These are phyloP conservation scores for Saccopteryx bilineata DNA, from an alignment of 2,113 vertebrate species.

Conservation along the genomic window DNA sequence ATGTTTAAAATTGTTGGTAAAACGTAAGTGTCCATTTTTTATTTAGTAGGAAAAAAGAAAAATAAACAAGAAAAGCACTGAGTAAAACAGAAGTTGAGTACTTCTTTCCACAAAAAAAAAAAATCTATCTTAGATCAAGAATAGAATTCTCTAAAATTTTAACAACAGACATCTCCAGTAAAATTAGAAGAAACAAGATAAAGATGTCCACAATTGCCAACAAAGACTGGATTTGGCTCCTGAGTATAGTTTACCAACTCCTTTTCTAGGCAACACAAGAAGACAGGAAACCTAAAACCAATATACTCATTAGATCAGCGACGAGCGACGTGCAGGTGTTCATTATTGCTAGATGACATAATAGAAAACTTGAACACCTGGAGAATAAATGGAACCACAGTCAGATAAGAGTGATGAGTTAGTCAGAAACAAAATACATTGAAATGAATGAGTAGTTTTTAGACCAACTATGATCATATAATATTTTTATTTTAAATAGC, in stretches of 20 bases:
- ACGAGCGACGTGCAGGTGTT: background rate
- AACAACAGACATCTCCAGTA: background rate
- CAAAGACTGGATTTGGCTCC: background rate
- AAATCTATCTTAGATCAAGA: background rate
- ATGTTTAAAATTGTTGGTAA: background rate
- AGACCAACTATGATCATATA: background rate
- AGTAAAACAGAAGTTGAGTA: background rate
- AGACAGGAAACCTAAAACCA: background rate
- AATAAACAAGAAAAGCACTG: background rate
- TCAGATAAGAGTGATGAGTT: background rate
- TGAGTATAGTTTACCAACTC: no score
- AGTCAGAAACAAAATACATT: background rate
- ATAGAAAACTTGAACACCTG: background rate
- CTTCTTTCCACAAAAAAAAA: background rate
- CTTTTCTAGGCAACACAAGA: background rate
- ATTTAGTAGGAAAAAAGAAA: background rate
- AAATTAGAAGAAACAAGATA: background rate
- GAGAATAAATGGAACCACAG: background rate
- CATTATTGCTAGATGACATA: background rate
- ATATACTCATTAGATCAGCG: background rate
- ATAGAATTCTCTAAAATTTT: background rate
- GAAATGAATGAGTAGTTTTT: background rate
- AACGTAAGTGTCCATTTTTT: background rate
- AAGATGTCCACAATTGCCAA: background rate
- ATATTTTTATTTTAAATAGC: background rate